Base-by-base conservation (phyloP, 2,888 invertebrate genomes). In the Caenorhabditis uteleia region DNA sequence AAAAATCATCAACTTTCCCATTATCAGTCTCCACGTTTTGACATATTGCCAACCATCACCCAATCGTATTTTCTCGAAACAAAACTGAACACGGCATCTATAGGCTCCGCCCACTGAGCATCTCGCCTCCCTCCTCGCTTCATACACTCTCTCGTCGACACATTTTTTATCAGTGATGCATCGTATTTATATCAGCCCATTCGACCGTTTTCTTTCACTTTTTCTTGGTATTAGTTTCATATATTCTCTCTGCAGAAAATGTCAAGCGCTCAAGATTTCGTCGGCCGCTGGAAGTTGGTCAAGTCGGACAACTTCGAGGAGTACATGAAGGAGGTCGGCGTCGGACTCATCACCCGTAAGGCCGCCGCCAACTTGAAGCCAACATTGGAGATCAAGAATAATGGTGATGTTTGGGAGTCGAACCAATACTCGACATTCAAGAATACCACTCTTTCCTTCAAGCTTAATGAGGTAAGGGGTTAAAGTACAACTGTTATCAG, bases 291-390 rank as follows among this genome's bases (percentile, higher is more conserved):
- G 70, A 61, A 61, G 45, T 68, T 69, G 20, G 70, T 55, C 40
- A 54, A 68, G 27, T 68, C 69, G 14, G 73, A 74, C 47, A 73
- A 75, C 60, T 77, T 74, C 58, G 75, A 75, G 45, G 75, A 73
- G 58, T 77, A 77, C 68, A 69, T 77, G 77, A 73, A 72, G 66
- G 74, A 73, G 36, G 71, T 66, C 38, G 75, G 75, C 18, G 77
- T 77, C 23, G 74, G 71, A 46, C 58, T 77, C 25, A 43, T 77
- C 50, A 74, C 74, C 25, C 61, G 77, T 27, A 77, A 71, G 60
- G 75, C 75, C 18, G 77, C 77, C 34, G 73, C 73, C 51, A 72
- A 66, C 56, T 47, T 77, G 53, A 77, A 75, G 46, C 71, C 71
- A 45, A 65, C 70, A 38, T 61, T 75, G 48, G 70, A 74, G n/a